phyloP scores from a whole-genome alignment of 2,113 vertebrate genomes.

The Semicossyphus pulcher region DNA sequence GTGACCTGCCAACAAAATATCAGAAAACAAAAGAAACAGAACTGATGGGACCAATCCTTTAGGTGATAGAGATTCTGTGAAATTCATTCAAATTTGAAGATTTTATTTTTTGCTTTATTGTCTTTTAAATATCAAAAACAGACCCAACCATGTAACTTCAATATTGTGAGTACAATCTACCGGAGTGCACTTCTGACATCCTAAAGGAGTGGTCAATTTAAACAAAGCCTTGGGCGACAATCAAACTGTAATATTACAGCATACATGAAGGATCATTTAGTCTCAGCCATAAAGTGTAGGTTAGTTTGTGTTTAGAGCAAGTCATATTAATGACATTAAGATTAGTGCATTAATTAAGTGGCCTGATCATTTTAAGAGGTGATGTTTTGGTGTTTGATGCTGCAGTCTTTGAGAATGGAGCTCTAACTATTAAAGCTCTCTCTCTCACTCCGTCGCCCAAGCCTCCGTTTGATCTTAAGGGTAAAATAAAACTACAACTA shows the following conservation, averaged over 20 bases:
- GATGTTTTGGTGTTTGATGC: slow-evolving; percentile 17
- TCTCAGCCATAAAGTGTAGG: background rate
- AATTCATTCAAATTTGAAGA: background rate
- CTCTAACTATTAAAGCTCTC: slow-evolving; percentile 42
- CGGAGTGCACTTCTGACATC: slow-evolving; percentile 81
- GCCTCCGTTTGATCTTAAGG: slow-evolving; percentile 96
- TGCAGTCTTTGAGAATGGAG: slow-evolving; percentile 16
- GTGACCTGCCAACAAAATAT: slow-evolving; percentile 92
- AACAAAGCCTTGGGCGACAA: slow-evolving; percentile 96
- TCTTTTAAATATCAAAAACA: background rate
- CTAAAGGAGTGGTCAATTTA: slow-evolving; percentile 96
- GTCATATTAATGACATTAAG: background rate
- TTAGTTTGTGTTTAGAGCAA: background rate
- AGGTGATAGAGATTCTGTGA: slow-evolving; percentile 79
- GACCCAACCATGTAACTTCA: background rate
- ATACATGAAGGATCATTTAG: slow-evolving; percentile 14
- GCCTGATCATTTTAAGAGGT: slow-evolving; percentile 2
- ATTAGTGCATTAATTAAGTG: background rate
- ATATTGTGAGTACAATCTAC: slow-evolving; percentile 1
- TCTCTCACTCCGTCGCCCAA: slow-evolving; percentile 87
- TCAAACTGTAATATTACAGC: slow-evolving; percentile 73
- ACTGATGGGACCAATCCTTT: slow-evolving; percentile 94
- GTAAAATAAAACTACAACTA: slow-evolving; percentile 99
- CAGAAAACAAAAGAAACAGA: slow-evolving; percentile 73
- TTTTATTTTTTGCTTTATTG: background rate